A percentile compares a stretch with the other conserved stretches of the same genome.
phyloP scores from a whole-genome alignment of 2,797 vertebrate species.

The Masticophis lateralis region DNA sequence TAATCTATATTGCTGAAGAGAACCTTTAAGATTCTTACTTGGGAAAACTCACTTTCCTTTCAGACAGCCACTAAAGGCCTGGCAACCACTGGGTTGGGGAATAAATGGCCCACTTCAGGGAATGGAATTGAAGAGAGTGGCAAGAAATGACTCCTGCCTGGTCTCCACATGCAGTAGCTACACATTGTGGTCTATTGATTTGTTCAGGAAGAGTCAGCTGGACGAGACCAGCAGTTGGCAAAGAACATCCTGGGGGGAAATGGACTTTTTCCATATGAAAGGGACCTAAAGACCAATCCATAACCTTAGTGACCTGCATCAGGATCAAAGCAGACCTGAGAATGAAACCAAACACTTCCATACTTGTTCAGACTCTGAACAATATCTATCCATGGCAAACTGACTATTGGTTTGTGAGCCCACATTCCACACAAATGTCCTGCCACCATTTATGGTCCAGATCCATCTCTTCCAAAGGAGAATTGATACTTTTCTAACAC shows the following conservation, averaged over 20 bases:
- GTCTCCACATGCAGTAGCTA: neutral
- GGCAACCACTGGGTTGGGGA: neutral
- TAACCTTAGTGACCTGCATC: neutral
- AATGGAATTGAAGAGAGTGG: neutral
- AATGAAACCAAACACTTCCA: neutral
- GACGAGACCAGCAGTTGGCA: fast-evolving
- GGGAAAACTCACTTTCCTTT: neutral
- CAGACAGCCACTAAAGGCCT: neutral
- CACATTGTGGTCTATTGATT: neutral
- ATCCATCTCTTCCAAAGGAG: neutral
- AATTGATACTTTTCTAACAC: neutral
- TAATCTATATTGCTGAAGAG: neutral
- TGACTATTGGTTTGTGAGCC: neutral
- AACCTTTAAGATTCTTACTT: neutral
- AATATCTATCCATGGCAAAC: neutral
- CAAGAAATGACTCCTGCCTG: neutral
- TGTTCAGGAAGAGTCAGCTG: neutral
- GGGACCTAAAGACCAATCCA: neutral
- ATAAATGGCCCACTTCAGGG: neutral
- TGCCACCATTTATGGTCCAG: neutral
- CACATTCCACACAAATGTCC: too few species aligned
- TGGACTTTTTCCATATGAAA: neutral
- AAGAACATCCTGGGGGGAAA: too few species aligned
- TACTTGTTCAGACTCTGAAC: neutral
- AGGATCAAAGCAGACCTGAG: neutral